Base-by-base conservation (phyloP, 1,140 invertebrate species). In the Propsilocerus akamusi region DNA sequence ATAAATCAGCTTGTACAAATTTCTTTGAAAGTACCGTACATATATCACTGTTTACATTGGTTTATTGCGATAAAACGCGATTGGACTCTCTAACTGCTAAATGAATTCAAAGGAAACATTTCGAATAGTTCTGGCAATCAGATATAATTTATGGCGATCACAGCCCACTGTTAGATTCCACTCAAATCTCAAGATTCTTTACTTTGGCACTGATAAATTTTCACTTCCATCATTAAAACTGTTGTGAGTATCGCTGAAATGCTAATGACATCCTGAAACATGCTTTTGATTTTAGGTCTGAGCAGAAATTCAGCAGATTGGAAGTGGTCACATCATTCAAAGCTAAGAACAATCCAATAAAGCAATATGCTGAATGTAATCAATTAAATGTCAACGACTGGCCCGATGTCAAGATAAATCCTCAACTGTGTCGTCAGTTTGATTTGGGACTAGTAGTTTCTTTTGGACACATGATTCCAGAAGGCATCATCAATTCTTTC, bases 401-500 rank as follows among this genome's bases (percentile, higher is more conserved):
- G 80, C 79, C 78, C 17, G 49, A 70, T 8, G 28, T 56, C 17
- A 50, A 57, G 3, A 26, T 52, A 10, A 37, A 61, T 10, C 57
- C 57, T 46, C 30, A 24, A 14, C 28, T 54, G 1, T 26, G 54
- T 22, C 48, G 59, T 20, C 56, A 68, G 26, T 81, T 74, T 67
- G 70, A 83, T 56, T 60, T 83, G 47, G 80, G 80, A 23, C 57
- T 83, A 46, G 76, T 83, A 25, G 79, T 81, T 1, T 81, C 80
- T 2, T 84, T 83, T 70, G 81, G 81, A 0, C 72, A 80, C 63
- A 59, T 83, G 48, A 82, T 84, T 59, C 78, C 81, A 4, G 57
- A 68, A 50, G 49, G 61, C 12, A 64, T 83, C 3, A 83, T 84
- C 25, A 61, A 74, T 37, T 62, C 67, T 25, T 81, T 83, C 64